Evolutionary conservation across 2,113 vertebrate species (phyloP).

Genomic region (Chloropsis cyanopogon): DNA sequence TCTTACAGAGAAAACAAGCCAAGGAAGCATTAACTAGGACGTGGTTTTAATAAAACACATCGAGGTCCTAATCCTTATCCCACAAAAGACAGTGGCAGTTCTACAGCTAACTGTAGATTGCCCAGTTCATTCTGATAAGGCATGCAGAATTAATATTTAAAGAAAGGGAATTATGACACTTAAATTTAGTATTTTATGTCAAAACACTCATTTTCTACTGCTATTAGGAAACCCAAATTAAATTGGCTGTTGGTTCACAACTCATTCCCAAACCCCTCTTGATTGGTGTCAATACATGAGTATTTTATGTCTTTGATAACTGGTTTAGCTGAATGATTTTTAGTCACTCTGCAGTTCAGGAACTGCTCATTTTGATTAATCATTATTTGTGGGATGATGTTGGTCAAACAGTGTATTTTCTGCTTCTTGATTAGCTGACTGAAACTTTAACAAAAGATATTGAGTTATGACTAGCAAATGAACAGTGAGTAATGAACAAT

Average conservation of each 20-base stretch:
- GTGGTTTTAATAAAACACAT: not conserved
- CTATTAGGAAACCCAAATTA: not conserved
- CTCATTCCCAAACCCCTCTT: not conserved
- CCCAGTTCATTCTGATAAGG: not conserved
- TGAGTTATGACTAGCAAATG: constrained; percentile 24
- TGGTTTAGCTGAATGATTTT: not conserved
- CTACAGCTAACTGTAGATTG: not conserved
- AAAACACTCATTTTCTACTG: not conserved
- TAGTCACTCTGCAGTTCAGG: not conserved
- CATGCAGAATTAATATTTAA: not conserved
- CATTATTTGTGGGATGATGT: not conserved
- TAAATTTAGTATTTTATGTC: not conserved
- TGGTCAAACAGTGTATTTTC: constrained; percentile 4
- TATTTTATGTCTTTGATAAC: not conserved
- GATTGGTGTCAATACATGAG: not conserved
- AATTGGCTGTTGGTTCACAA: not conserved
- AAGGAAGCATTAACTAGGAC: not conserved
- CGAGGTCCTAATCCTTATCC: not conserved
- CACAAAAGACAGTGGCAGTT: not conserved
- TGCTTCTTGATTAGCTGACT: constrained; percentile 15
- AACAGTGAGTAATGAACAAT: not conserved
- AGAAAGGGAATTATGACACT: not conserved
- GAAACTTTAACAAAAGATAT: constrained; percentile 18
- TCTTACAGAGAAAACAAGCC: not conserved
- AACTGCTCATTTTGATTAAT: constrained; percentile 5